phyloP scores from a whole-genome alignment of 92 coral and sea anemone genomes.

The Epizoanthus illoricatus region DNA sequence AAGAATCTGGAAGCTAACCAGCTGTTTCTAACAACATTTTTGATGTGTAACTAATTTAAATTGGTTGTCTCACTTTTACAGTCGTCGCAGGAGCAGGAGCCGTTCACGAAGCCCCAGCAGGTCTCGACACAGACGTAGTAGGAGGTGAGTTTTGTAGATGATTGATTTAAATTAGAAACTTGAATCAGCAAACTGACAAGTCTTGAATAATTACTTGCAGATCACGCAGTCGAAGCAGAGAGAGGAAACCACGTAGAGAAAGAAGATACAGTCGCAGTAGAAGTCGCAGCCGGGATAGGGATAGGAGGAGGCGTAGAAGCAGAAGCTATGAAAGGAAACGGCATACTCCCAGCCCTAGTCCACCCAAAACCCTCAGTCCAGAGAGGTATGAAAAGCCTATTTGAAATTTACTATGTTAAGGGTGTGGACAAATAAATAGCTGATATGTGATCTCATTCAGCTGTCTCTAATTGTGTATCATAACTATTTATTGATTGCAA shows the following conservation, averaged over 20 bases:
- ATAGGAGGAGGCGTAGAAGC: slow-evolving; percentile 46
- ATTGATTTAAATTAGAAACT: not conserved
- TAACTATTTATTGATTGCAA: too few species aligned
- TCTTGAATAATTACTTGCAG: slow-evolving; percentile 11
- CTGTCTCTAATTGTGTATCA: too few species aligned
- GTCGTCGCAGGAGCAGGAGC: slow-evolving; percentile 58
- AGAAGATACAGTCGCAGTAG: slow-evolving; percentile 51
- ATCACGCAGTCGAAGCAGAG: slow-evolving; percentile 61
- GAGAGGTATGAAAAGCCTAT: slow-evolving; percentile 11
- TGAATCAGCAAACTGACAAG: not conserved
- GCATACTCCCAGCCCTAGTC: slow-evolving; percentile 46
- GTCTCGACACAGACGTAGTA: slow-evolving; percentile 28
- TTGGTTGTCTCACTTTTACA: not conserved
- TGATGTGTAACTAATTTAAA: not conserved
- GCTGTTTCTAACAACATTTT: not conserved
- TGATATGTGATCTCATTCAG: too few species aligned
- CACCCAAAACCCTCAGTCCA: slow-evolving; percentile 30
- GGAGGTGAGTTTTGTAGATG: slow-evolving; percentile 7
- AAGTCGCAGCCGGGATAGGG: slow-evolving; percentile 66
- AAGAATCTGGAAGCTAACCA: not conserved
- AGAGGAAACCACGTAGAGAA: slow-evolving; percentile 53
- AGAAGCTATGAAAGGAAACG: slow-evolving; percentile 28
- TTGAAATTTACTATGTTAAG: not conserved
- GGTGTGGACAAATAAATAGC: too few species aligned
- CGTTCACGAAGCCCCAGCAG: slow-evolving; percentile 47